These are phyloP conservation scores for Pseudopodoces humilis DNA, from an alignment of 2,113 vertebrate genomes.

Conservation along the genomic window DNA sequence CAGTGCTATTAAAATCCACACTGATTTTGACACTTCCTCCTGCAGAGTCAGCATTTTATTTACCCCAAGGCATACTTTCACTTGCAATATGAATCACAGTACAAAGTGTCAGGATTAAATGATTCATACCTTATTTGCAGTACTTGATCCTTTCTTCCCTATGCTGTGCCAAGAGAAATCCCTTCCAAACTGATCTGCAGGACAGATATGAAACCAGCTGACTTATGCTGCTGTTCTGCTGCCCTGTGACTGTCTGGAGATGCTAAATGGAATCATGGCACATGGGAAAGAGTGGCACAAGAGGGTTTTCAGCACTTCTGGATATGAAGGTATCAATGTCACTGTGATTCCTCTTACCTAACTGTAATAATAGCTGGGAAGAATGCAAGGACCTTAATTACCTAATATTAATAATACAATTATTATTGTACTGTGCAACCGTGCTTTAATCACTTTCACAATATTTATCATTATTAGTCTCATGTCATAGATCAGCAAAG, in stretches of 20 bases:
- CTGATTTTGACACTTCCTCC: neutral
- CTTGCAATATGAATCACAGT: neutral
- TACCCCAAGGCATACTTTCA: neutral
- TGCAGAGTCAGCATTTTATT: conserved; percentile 32
- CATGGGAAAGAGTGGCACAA: neutral
- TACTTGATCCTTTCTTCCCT: neutral
- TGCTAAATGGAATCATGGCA: neutral
- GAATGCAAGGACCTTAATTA: neutral
- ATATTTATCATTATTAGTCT: conserved; percentile 37
- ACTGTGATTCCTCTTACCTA: neutral
- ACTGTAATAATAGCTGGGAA: neutral
- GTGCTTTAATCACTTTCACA: conserved; percentile 6
- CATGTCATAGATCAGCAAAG: neutral
- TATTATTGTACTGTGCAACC: neutral
- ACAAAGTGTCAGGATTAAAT: neutral
- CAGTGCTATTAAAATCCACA: conserved; percentile 3
- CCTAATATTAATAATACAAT: neutral
- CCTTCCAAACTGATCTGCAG: neutral
- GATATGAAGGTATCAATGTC: neutral
- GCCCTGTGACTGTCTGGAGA: neutral
- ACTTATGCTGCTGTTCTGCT: neutral
- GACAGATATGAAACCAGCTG: neutral
- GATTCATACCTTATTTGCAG: neutral
- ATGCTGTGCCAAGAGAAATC: neutral
- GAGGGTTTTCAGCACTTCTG: neutral